phyloP scores from a whole-genome alignment of 2,113 vertebrate genomes.

The Gymnocephalus cernua region DNA sequence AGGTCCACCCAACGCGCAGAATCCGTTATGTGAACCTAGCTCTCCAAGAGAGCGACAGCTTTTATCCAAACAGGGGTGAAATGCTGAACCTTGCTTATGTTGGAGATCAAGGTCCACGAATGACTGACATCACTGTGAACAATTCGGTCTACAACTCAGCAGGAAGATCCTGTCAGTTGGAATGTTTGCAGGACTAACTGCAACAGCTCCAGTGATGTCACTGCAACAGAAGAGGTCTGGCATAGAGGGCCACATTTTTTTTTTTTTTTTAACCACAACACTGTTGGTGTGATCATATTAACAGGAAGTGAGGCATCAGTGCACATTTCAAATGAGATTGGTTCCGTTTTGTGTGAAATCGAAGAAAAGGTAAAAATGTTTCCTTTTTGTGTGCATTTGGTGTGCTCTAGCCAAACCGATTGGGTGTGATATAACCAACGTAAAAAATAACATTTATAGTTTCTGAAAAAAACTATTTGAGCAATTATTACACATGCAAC shows the following conservation, averaged over 20 bases:
- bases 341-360: not conserved
- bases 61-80: not conserved
- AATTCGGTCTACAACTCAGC: not conserved
- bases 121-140: not conserved
- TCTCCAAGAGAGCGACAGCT: not conserved
- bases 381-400: not conserved
- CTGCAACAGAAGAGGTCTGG: not conserved
- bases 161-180: not conserved
- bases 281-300: not conserved
- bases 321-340: fast-evolving
- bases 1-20: conserved; percentile 1
- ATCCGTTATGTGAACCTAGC: conserved; percentile 25
- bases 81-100: conserved; percentile 57
- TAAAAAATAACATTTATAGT: no score
- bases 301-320: not conserved
- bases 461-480: not conserved
- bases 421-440: not conserved
- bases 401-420: not conserved
- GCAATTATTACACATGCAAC: not conserved
- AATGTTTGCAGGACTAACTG: not conserved
- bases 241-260: not conserved
- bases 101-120: conserved; percentile 35
- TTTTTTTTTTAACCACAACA: not conserved
- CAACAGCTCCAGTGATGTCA: not conserved
- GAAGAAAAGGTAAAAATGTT: not conserved